phyloP scores from a whole-genome alignment of 2,888 invertebrate species.

The Aphodius granarius region DNA sequence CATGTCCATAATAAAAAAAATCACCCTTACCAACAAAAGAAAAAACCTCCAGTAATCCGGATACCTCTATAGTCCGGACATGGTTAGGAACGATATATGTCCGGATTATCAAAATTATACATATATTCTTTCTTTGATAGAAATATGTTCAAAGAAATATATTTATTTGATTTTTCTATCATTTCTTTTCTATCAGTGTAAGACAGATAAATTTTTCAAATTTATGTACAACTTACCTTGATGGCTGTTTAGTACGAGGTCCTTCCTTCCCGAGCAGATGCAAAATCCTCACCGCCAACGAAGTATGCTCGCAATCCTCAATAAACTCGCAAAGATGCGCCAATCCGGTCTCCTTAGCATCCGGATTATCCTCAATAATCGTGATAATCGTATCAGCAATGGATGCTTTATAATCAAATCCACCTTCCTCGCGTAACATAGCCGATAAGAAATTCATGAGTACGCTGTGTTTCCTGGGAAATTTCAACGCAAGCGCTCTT shows the following conservation, averaged over 20 bases:
- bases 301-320: constrained; percentile 98
- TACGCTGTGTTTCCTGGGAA: constrained; percentile 94
- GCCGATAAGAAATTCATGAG: constrained; percentile 96
- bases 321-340: constrained; percentile 99
- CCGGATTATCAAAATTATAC: too few species aligned
- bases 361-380: constrained; percentile 96
- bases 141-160: too few species aligned
- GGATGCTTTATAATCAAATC: constrained; percentile 96
- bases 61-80: too few species aligned
- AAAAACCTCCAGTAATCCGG: too few species aligned
- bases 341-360: constrained; percentile 94
- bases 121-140: too few species aligned
- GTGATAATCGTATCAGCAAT: constrained; percentile 98
- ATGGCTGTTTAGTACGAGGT: constrained; percentile 92
- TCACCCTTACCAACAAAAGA: too few species aligned
- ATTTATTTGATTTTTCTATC: too few species aligned
- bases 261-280: constrained; percentile 97
- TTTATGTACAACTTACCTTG: constrained; percentile 62
- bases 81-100: too few species aligned
- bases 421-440: constrained; percentile 96
- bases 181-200: too few species aligned
- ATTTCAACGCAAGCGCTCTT: constrained; percentile 88
- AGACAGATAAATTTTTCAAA: too few species aligned
- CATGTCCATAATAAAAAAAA: too few species aligned
- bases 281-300: constrained; percentile 92